Evolutionary conservation across 37 sponge, comb jelly and placozoan species (phyloP).

Genomic region (Lycopodina hypogea): DNA sequence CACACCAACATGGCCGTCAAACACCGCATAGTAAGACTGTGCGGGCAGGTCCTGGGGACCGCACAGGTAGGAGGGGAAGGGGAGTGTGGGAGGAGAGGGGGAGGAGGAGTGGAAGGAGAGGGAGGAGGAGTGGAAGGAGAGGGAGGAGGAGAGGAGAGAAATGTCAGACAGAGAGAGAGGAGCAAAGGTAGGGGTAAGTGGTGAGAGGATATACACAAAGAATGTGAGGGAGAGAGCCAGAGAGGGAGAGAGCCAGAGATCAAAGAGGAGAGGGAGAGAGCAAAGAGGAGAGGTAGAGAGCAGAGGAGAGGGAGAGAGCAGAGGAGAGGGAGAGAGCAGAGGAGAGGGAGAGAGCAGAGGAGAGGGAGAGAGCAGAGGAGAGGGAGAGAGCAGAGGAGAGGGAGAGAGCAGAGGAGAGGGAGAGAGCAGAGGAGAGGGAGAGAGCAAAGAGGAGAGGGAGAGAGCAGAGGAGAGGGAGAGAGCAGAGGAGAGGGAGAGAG

Average conservation of each 20-base stretch:
- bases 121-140: neutral
- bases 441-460: neutral
- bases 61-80: neutral
- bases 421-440: neutral
- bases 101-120: neutral
- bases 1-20: constrained; percentile 93
- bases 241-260: neutral
- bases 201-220: no score
- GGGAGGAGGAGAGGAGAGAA: neutral
- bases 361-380: neutral
- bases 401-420: constrained; percentile 1
- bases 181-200: no score
- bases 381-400: constrained; percentile 10
- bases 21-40: constrained; percentile 83
- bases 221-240: neutral
- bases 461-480: no score
- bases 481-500: no score
- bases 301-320: no score
- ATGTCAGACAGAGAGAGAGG: neutral
- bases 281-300: no score
- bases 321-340: neutral
- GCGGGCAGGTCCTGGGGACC: constrained; percentile 41
- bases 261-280: neutral
- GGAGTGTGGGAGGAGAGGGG: neutral
- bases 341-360: neutral